Percentiles rank a stretch among this genome's conserved stretches.
Evolutionary conservation across 2,113 vertebrate species (phyloP).

Genomic region (Corvus moneduloides): DNA sequence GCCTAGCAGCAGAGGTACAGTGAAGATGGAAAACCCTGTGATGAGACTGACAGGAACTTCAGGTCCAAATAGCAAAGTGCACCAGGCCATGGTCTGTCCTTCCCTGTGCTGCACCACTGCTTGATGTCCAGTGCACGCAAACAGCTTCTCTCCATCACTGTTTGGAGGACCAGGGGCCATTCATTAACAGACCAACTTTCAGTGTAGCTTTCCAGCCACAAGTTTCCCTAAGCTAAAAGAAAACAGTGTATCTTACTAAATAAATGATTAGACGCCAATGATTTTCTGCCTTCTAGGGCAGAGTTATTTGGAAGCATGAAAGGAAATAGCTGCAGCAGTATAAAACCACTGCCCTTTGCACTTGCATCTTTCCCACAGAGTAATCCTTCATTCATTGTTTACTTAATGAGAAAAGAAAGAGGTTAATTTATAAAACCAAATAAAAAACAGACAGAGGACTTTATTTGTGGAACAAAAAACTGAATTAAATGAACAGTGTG

Average conservation of each 20-base stretch:
- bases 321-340: slow-evolving; percentile 47
- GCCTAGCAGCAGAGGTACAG: not conserved
- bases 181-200: not conserved
- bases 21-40: not conserved
- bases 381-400: slow-evolving; percentile 58
- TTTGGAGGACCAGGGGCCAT: not conserved
- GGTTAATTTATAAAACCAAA: slow-evolving; percentile 63
- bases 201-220: slow-evolving; percentile 42
- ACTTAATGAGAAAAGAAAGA: slow-evolving; percentile 66
- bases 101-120: not conserved
- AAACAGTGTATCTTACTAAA: slow-evolving; percentile 57
- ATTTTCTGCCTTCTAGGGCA: slow-evolving; percentile 59
- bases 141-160: not conserved
- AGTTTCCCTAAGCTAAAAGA: slow-evolving; percentile 50
- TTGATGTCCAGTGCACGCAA: not conserved
- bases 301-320: slow-evolving; percentile 42
- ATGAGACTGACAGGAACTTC: not conserved
- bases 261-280: slow-evolving; percentile 60
- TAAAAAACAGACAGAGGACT: slow-evolving; percentile 33
- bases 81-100: not conserved
- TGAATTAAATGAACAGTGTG: slow-evolving; percentile 28
- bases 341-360: slow-evolving; percentile 49
- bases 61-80: not conserved
- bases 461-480: slow-evolving; percentile 57
- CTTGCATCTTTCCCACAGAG: slow-evolving; percentile 22